These are phyloP conservation scores for Lophius americanus DNA, from an alignment of 2,797 vertebrate genomes.

Conservation along the genomic window DNA sequence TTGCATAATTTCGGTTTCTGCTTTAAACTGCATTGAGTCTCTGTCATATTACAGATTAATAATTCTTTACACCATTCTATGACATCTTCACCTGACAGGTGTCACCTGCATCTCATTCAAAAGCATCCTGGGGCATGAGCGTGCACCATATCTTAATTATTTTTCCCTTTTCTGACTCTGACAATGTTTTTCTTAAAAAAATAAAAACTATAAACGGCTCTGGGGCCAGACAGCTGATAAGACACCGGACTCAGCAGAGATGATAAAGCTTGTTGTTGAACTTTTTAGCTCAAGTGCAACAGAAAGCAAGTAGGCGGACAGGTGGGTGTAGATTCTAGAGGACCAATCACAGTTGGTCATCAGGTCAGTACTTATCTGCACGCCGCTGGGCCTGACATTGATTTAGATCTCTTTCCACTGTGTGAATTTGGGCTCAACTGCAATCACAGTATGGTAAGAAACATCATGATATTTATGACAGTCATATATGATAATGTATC, in stretches of 20 bases:
- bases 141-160: neutral
- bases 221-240: constrained; percentile 14
- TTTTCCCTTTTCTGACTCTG: too few species aligned
- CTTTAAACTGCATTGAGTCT: constrained; percentile 1
- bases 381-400: constrained; percentile 4
- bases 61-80: neutral
- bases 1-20: neutral
- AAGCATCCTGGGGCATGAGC: neutral
- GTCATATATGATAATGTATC: too few species aligned
- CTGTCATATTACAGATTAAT: neutral
- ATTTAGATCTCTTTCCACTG: constrained; percentile 53
- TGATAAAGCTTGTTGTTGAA: constrained; percentile 27
- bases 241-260: constrained; percentile 22
- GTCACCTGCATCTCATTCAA: neutral
- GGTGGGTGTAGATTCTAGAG: constrained; percentile 75
- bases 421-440: constrained; percentile 44
- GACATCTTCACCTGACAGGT: neutral
- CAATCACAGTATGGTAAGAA: constrained; percentile 79
- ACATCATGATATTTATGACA: neutral
- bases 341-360: constrained; percentile 76
- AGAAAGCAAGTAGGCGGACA: constrained; percentile 57
- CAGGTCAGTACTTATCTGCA: constrained; percentile 75
- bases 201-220: neutral
- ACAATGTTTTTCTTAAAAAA: neutral
- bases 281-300: constrained; percentile 17